Base-by-base conservation (phyloP, 1,140 invertebrate genomes). In the Hycleus phaleratus region DNA sequence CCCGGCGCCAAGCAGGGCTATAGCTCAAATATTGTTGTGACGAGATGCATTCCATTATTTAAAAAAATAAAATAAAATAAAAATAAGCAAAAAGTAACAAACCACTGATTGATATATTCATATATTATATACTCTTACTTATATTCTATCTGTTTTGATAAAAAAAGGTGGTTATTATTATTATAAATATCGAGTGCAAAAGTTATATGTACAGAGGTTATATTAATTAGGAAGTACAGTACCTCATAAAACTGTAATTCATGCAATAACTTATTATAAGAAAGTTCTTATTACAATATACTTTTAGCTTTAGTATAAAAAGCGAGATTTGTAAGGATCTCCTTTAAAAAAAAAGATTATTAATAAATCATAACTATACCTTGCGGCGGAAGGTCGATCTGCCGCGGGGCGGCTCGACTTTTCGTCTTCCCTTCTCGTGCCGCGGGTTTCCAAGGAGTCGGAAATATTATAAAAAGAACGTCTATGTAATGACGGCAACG, bases 231-330 rank as follows among this genome's bases (percentile, higher is more conserved):
- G 69, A 71, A 71, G 67, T 73, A 69, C 72, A 74, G 72, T 74
- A 74, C 71, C 72, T 74, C 72, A 73, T 72, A 72, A 32, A 68
- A 74, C 71, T 74, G 70, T 73, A 74, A 73, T 73, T 73, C 71
- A 74, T 72, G 72, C 72, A 74, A 74, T 74, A 74, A 74, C 72
- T 74, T 74, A 73, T 68, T 72, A 72, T 73, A 73, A 74, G 70
- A 71, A 73, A 72, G 68, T 72, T 73, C 69, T 71, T 69, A 72
- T 73, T 72, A 72, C 67, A 73, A 71, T 73, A 67, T 73, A 71
- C 63, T 62, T 65, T 60, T 74, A 74, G 70, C 71, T 73, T 73
- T 73, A 72, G 70, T 69, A 68, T 72, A 74, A 72, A 67, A 71
- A 67, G 65, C 65, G 67, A 73, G 69, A 68, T 68, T 70, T 68